Conservation (phyloP, 2,888 invertebrate genomes). For the Phyllotreta striolata region DNA sequence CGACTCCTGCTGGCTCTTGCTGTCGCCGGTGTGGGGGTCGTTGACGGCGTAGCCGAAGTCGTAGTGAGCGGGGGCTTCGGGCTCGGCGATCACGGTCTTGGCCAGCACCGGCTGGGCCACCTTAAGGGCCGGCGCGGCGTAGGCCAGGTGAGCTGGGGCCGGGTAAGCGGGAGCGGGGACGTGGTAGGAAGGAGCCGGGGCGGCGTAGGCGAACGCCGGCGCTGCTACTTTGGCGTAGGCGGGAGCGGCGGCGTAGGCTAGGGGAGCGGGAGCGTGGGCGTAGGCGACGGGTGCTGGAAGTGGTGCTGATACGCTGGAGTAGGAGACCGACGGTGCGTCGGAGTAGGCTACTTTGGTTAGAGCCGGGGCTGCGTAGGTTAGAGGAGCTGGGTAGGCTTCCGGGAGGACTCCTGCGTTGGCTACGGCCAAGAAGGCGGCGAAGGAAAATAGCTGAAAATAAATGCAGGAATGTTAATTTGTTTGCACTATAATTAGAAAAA, state of each 20-base stretch:
- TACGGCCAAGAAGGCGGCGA: conserved; percentile 49
- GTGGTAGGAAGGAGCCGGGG: conserved; percentile 49
- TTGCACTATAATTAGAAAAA: too few relatives aligned
- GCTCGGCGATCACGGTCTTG: conserved; percentile 45
- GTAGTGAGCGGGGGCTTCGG: conserved; percentile 47
- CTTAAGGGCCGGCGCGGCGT: conserved; percentile 38
- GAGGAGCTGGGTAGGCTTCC: conserved; percentile 42
- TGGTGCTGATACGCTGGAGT: conserved; percentile 56
- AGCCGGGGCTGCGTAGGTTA: conserved; percentile 31
- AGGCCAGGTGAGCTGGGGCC: conserved; percentile 40
- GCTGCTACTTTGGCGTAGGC: too few relatives aligned
- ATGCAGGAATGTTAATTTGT: conserved; percentile 1
- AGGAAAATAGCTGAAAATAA: conserved; percentile 47
- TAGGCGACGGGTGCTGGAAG: conserved; percentile 36
- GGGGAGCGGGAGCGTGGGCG: conserved; percentile 24
- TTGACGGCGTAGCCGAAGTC: conserved; percentile 48
- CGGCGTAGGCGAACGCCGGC: conserved; percentile 43
- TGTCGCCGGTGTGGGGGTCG: conserved; percentile 61
- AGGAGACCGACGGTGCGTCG: conserved; percentile 44
- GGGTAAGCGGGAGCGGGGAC: conserved; percentile 1
- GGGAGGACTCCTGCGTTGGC: conserved; percentile 45
- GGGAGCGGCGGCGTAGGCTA: conserved; percentile 50
- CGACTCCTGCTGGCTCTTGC: conserved; percentile 69
- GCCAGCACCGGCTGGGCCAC: conserved; percentile 38
- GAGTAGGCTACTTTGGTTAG: conserved; percentile 45